Evolutionary conservation across 2,113 vertebrate species (phyloP).

Genomic region (Ploceus nigricollis): DNA sequence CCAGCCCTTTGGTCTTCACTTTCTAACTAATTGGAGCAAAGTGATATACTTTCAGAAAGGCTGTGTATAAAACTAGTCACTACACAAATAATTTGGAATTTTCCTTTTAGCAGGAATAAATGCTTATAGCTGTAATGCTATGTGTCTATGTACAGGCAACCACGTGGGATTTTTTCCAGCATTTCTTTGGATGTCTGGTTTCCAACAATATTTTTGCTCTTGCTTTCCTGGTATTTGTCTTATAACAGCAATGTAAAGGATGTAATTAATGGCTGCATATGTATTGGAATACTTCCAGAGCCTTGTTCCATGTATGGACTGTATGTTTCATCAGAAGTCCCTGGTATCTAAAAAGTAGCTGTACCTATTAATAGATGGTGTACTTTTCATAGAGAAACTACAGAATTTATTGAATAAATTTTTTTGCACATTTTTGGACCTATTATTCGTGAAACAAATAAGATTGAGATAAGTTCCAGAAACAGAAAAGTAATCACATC

Average conservation of each 20-base stretch:
- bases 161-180: not conserved
- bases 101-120: not conserved
- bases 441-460: not conserved
- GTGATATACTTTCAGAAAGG: not conserved
- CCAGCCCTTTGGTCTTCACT: not conserved
- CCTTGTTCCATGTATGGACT: not conserved
- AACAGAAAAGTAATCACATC: not conserved
- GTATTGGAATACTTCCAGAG: not conserved
- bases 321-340: not conserved
- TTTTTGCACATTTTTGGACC: not conserved
- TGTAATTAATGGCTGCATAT: not conserved
- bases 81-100: not conserved
- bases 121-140: not conserved
- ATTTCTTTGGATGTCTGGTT: not conserved
- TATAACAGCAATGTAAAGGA: not conserved
- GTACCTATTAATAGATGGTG: not conserved
- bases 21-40: not conserved
- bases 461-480: not conserved
- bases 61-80: not conserved
- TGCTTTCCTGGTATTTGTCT: not conserved
- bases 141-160: not conserved
- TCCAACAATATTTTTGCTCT: not conserved
- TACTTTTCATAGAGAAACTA: not conserved
- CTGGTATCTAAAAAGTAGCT: not conserved
- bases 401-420: not conserved